Conservation (phyloP, 2,888 invertebrate genomes). For the Incurvaria masculella region DNA sequence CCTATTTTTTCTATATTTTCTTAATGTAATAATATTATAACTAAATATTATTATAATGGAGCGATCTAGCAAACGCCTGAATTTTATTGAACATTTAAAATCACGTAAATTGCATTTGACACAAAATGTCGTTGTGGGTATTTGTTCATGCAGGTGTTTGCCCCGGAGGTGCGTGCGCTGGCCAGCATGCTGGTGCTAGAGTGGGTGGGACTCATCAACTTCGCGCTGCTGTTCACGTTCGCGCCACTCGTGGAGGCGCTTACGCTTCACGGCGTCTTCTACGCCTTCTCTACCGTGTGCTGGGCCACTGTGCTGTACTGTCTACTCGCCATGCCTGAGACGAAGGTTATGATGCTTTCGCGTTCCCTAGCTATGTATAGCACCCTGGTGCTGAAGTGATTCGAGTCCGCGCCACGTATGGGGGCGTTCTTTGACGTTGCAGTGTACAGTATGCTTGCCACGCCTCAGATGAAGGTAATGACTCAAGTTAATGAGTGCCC, state of each 20-base stretch:
- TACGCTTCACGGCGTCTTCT: slow-evolving; percentile 30
- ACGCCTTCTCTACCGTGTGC: slow-evolving; percentile 25
- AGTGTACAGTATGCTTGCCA: slow-evolving; percentile 20
- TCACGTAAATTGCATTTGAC: too few species aligned
- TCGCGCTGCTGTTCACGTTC: slow-evolving; percentile 27
- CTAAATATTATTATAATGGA: too few species aligned
- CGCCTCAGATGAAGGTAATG: slow-evolving; percentile 33
- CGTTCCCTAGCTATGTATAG: too few species aligned
- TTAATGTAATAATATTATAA: too few species aligned
- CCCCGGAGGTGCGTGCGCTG: slow-evolving; percentile 26
- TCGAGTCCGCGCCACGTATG: too few species aligned
- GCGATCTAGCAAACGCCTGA: too few species aligned
- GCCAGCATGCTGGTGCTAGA: slow-evolving; percentile 28
- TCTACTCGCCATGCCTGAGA: slow-evolving; percentile 27
- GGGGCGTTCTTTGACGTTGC: slow-evolving; percentile 21
- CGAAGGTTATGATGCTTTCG: slow-evolving; percentile 19
- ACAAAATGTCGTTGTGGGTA: too few species aligned
- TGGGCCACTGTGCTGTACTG: slow-evolving; percentile 23
- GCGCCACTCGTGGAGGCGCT: slow-evolving; percentile 23
- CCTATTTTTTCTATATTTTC: too few species aligned
- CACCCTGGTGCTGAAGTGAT: too few species aligned
- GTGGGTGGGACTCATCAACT: slow-evolving; percentile 30
- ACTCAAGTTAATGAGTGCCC: too few species aligned
- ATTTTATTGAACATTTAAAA: too few species aligned
- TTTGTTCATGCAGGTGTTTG: background rate